Base-by-base conservation (phyloP, 2,888 invertebrate species). In the Spodoptera exigua region DNA sequence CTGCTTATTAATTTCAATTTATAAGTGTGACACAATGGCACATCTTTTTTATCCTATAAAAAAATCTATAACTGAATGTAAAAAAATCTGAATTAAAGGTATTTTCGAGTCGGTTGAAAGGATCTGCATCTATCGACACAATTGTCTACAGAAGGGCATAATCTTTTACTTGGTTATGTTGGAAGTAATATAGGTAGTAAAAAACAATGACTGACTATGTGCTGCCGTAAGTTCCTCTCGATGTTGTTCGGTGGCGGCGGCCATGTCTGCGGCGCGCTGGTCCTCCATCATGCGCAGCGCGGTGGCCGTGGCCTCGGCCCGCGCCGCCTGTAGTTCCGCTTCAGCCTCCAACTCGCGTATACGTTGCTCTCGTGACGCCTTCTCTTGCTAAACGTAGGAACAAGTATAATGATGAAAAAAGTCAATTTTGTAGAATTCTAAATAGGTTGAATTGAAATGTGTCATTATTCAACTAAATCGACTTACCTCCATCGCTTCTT, bases 401-500 rank as follows among this genome's bases (percentile, higher is more conserved):
- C 2, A 12, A 44, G n/a, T 11, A 41, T 17, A 11, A 12, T 14
- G 2, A 36, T 12, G 1, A 2, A 36, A 5, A 4, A 3, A 13
- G 16, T 11, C 10, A 9, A 2, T 18, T n/a, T n/a, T n/a, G n/a
- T n/a, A n/a, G n/a, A n/a, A n/a, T n/a, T n/a, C n/a, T n/a, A n/a
- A n/a, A n/a, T n/a, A n/a, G n/a, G n/a, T n/a, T n/a, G n/a, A n/a
- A n/a, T n/a, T n/a, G n/a, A n/a, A n/a, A n/a, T n/a, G n/a, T n/a
- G n/a, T n/a, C n/a, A 0, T 21, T 9, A 35, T 17, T 9, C 3
- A 16, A 10, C 14, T 2, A 21, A 11, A 47, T 58, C 34, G 35
- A 66, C 90, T 83, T 81, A 94, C 93, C 87, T 93, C 93, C 91
- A 94, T 91, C 1, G 90, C 88, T 72, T 94, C 92, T 79, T 92